phyloP scores from a whole-genome alignment of 2,113 vertebrate species.

The Paramisgurnus dabryanus region DNA sequence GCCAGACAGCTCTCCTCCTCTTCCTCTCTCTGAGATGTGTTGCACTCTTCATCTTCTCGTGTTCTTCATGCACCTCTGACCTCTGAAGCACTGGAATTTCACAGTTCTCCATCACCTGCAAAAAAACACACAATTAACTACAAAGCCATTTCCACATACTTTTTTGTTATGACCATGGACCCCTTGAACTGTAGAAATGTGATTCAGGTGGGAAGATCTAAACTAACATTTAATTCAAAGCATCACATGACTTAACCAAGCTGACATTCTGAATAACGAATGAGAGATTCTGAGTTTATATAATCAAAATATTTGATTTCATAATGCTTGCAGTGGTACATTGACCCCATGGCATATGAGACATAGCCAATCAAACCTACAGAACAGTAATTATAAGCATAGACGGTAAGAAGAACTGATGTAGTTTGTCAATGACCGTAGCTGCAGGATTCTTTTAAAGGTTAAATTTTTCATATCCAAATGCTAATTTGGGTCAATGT shows the following conservation, averaged over 20 bases:
- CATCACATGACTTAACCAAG: neutral
- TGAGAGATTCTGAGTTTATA: too few relatives aligned
- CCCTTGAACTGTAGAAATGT: too few relatives aligned
- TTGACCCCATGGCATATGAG: constrained; percentile 65
- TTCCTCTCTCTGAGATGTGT: constrained; percentile 69
- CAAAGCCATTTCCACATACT: too few relatives aligned
- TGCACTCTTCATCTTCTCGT: constrained; percentile 18
- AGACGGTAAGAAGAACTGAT: constrained; percentile 76
- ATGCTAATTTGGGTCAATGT: constrained; percentile 78
- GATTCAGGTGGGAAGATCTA: too few relatives aligned
- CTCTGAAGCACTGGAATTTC: constrained; percentile 58
- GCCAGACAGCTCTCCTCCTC: constrained; percentile 65
- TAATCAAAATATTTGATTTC: neutral
- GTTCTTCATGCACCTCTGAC: constrained; percentile 38
- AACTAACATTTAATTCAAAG: too few relatives aligned
- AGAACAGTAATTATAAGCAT: constrained; percentile 76
- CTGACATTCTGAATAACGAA: too few relatives aligned
- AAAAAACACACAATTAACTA: neutral
- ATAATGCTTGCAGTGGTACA: constrained; percentile 18
- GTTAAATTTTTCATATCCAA: constrained; percentile 78
- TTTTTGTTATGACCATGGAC: too few relatives aligned
- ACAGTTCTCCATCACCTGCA: constrained; percentile 81
- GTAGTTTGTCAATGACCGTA: constrained; percentile 81
- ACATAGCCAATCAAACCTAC: constrained; percentile 69
- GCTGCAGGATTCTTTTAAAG: constrained; percentile 84